A percentile compares a stretch with the other conserved stretches of the same genome.
Conservation (phyloP, 2,797 vertebrate species). For the Anguilla pacifica region DNA sequence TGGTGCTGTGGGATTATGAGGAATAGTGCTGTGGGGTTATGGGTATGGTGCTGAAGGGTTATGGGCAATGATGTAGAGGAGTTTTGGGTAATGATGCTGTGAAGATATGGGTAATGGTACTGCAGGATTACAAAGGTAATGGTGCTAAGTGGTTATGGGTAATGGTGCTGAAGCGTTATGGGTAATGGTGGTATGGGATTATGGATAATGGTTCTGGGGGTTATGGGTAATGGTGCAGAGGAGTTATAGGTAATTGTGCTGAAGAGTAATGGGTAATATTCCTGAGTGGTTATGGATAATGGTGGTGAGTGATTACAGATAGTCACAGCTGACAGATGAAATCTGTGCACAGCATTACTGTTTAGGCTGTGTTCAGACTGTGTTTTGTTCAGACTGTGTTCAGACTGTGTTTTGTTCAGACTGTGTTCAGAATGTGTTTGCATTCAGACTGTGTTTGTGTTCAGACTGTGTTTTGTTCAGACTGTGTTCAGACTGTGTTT, state of each 20-base stretch:
- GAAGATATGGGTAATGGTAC: no score
- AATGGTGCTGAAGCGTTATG: not conserved
- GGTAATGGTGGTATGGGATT: not conserved
- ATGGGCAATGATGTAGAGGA: not conserved
- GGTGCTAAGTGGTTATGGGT: not conserved
- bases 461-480: not conserved
- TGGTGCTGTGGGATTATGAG: not conserved
- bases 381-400: no score
- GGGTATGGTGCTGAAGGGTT: not conserved
- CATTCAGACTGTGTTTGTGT: not conserved
- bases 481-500: constrained; percentile 65
- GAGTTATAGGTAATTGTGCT: not conserved
- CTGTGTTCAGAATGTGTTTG: no score
- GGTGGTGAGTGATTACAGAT: no score
- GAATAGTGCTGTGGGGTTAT: constrained; percentile 45
- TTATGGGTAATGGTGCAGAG: no score
- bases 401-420: no score
- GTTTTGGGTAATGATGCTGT: not conserved
- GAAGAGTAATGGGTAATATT: not conserved
- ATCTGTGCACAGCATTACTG: no score
- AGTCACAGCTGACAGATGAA: no score
- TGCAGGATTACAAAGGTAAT: not conserved
- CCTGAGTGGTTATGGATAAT: not conserved
- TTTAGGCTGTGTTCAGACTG: no score
- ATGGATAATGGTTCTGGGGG: not conserved